Conservation (phyloP, 2,888 invertebrate genomes). For the Tachina grossa region DNA sequence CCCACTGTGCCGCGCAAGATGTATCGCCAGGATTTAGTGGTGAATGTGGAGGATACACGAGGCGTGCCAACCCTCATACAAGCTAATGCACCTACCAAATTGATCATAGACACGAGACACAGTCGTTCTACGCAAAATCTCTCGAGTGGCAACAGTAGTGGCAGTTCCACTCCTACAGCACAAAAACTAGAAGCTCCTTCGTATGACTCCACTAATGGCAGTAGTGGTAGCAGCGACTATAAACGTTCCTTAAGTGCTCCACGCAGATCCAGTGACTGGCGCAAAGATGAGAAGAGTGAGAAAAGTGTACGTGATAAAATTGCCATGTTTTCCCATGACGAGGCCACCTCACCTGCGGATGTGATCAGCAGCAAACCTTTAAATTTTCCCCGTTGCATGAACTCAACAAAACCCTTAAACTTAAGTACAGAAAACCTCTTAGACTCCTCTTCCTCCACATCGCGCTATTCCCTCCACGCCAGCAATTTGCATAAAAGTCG, state of each 20-base stretch:
- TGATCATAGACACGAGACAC: constrained; percentile 74
- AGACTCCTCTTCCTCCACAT: constrained; percentile 62
- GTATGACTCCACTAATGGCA: constrained; percentile 42
- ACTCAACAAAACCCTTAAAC: constrained; percentile 78
- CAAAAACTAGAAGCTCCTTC: constrained; percentile 70
- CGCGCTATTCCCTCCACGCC: constrained; percentile 66
- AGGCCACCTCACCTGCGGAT: constrained; percentile 70
- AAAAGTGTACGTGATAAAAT: constrained; percentile 93
- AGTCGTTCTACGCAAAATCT: constrained; percentile 75
- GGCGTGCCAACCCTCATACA: constrained; percentile 51
- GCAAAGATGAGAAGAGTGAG: constrained; percentile 91
- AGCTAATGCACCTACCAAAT: constrained; percentile 70
- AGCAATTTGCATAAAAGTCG: constrained; percentile 82
- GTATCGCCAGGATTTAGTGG: constrained; percentile 82
- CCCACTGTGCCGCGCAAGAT: constrained; percentile 81
- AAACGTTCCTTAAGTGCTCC: constrained; percentile 80
- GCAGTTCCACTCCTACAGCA: constrained; percentile 71
- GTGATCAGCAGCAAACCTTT: constrained; percentile 62
- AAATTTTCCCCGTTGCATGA: constrained; percentile 72
- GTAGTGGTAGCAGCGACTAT: constrained; percentile 73
- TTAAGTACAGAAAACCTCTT: constrained; percentile 82
- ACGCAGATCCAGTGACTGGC: constrained; percentile 83
- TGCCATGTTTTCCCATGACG: constrained; percentile 90
- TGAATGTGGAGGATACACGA: constrained; percentile 81
- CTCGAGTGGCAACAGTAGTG: constrained; percentile 70